A percentile compares a stretch with the other conserved stretches of the same genome.
Evolutionary conservation across 1,140 invertebrate species (phyloP).

Genomic region (Atta colombica): DNA sequence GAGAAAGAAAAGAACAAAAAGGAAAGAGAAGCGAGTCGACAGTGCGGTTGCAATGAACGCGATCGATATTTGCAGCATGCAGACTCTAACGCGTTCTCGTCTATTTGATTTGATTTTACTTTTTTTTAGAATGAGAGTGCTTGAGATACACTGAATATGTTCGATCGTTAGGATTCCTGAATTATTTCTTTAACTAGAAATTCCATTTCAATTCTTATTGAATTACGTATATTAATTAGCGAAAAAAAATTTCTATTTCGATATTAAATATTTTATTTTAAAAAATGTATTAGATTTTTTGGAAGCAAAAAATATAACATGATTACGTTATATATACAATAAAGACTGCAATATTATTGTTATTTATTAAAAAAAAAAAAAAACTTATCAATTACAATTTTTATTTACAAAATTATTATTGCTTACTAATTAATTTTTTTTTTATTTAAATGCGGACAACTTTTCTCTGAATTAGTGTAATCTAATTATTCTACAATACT

Average conservation of each 20-base stretch:
- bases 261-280: slow-evolving; percentile 1
- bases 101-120: slow-evolving; percentile 15
- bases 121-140: slow-evolving; percentile 44
- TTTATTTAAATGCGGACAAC: background rate
- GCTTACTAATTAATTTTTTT: background rate
- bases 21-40: slow-evolving; percentile 58
- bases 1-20: background rate
- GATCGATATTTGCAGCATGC: slow-evolving; percentile 76
- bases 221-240: slow-evolving; percentile 14
- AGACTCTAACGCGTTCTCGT: slow-evolving; percentile 29
- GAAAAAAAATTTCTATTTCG: background rate
- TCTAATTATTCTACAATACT: background rate
- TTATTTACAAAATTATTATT: background rate
- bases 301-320: background rate
- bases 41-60: slow-evolving; percentile 73
- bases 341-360: background rate
- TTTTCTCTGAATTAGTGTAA: background rate
- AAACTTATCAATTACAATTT: background rate
- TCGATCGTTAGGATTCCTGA: background rate
- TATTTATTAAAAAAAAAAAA: background rate
- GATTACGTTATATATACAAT: background rate
- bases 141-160: background rate
- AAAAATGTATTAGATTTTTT: background rate
- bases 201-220: slow-evolving; percentile 20
- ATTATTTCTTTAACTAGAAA: slow-evolving; percentile 12